Evolutionary conservation across 2,888 invertebrate species (phyloP).

Genomic region (Eristalis arbustorum): DNA sequence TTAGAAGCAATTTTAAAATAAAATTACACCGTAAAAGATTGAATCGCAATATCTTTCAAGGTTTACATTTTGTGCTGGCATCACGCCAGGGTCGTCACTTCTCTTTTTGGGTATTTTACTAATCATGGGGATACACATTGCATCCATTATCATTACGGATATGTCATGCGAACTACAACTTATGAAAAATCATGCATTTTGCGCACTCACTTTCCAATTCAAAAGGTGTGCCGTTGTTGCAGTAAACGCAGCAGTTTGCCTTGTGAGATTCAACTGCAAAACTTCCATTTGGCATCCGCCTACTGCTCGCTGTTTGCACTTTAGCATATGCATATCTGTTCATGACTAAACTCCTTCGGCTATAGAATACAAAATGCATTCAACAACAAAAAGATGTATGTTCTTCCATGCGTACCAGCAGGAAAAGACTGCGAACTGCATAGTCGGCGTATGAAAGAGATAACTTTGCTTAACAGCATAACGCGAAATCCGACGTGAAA

Average conservation of each 20-base stretch:
- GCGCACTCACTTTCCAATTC: not conserved
- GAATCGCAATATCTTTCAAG: not conserved
- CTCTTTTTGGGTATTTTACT: not conserved
- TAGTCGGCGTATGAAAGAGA: not conserved
- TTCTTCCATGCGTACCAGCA: not conserved
- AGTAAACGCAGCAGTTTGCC: not conserved
- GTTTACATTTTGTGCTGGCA: not conserved
- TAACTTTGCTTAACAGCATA: not conserved
- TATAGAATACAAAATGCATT: not conserved
- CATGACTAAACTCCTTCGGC: not conserved
- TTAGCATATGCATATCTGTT: no score
- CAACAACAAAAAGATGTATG: not conserved
- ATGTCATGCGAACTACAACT: not conserved
- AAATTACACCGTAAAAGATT: not conserved
- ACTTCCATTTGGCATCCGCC: not conserved
- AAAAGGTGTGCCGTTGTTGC: not conserved
- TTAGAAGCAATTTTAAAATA: not conserved
- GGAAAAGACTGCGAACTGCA: not conserved
- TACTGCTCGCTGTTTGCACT: not conserved
- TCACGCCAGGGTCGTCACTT: not conserved
- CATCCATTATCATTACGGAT: not conserved
- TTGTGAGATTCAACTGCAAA: not conserved
- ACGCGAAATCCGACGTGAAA: not conserved
- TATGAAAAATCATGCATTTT: not conserved
- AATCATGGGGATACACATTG: not conserved